Base-by-base conservation (phyloP, 2,113 vertebrate species). In the Trogon melanurus region DNA sequence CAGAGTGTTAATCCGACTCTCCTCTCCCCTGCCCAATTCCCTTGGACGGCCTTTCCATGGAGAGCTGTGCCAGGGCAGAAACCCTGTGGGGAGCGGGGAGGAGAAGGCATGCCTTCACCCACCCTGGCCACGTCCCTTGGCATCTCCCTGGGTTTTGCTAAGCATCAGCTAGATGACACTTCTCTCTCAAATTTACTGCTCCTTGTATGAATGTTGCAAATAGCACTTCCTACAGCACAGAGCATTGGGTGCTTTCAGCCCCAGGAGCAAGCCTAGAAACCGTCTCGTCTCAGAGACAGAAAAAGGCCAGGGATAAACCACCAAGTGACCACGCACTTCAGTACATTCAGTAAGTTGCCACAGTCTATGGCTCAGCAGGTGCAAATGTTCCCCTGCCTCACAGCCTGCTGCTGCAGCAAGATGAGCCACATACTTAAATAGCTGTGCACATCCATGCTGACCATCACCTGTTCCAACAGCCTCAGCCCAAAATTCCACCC, bases 371-470 rank as follows among this genome's bases (percentile, higher is more conserved):
- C 67, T 47, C 41, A 80, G 65, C 22, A 75, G 70, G 58, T 10
- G 2, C 65, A 57, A 34, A 34, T 2, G 2, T 14, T 60, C 45
- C 23, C 26, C 45, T 7, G 21, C 11, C 41, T 53, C 48, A 16
- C 10, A 56, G 32, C 26, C 80, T 45, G 78, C 65, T 57, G 80
- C 70, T 21, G 79, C 44, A 56, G 57, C 53, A 58, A 36, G 29
- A 34, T 0, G 2, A 61, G 26, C 7, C 0, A 0, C 16, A 13
- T n/a, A 22, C 19, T 65, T 41, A 6, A 72, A 16, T 0, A 60
- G 48, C 11, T 10, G 10, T 11, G 27, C 36, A 36, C 2, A 4
- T 60, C 70, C 53, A 22, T 0, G 10, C 25, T 74, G 44, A 57
- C 48, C 34, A 6, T 30, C 54, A 41, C 26, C 53, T 2, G 0